These are phyloP conservation scores for Calliphora vomitoria DNA, from an alignment of 2,888 invertebrate genomes.

Conservation along the genomic window DNA sequence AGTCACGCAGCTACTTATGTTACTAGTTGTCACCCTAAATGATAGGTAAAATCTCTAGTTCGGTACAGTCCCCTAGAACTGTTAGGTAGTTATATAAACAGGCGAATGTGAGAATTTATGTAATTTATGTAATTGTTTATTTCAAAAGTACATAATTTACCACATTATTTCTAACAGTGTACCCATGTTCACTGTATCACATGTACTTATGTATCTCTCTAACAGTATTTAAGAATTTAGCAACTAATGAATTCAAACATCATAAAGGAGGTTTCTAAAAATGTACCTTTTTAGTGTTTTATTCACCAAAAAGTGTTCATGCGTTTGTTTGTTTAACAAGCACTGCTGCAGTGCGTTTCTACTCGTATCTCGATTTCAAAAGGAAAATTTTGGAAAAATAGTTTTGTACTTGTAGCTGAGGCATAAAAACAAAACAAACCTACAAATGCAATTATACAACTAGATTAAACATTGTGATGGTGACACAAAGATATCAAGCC, in stretches of 20 bases:
- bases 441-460: neutral
- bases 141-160: no score
- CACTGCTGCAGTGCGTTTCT: neutral
- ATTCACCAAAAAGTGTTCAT: neutral
- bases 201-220: conserved; percentile 17
- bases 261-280: conserved; percentile 61
- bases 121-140: no score
- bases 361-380: neutral
- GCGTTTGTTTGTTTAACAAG: neutral
- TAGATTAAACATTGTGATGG: neutral
- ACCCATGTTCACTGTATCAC: neutral
- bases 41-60: no score
- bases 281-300: conserved; percentile 53
- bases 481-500: neutral
- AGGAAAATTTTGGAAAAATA: neutral
- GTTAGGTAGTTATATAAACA: no score
- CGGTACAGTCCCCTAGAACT: no score
- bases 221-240: conserved; percentile 32
- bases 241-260: conserved; percentile 66
- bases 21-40: no score
- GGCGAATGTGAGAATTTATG: no score
- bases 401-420: neutral
- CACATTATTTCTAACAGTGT: conserved; percentile 2
- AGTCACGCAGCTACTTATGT: no score
- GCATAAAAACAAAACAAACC: neutral